Base-by-base conservation (phyloP, 2,888 invertebrate genomes). In the Drosophila incognita region DNA sequence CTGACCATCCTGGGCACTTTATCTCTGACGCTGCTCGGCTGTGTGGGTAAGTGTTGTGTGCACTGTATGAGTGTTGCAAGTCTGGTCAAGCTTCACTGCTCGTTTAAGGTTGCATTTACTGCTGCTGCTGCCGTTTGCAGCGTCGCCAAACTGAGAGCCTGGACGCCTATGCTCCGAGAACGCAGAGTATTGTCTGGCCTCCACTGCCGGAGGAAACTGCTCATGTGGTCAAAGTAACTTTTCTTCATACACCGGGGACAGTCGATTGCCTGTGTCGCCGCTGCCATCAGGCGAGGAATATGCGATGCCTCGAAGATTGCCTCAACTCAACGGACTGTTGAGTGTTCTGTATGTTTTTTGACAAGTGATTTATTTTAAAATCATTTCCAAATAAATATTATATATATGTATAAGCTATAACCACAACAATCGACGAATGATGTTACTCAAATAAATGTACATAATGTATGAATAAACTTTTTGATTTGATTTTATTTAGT, bases 141-240 rank as follows among this genome's bases (percentile, higher is more conserved):
- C 35, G 40, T 24, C 56, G 46, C 2, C 57, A 40, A 7, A 38
- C 48, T n/a, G 66, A 69, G 5, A 69, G 54, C 33, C 61, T 88
- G 53, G 84, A 84, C 57, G 67, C 68, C 11, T 84, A 84, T 59
- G 83, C 89, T 60, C 83, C 83, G 35, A 86, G 89, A 21, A 66
- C 84, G 46, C 84, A 82, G 64, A 89, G 84, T 58, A 84, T 84
- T 69, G 82, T 87, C 46, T 88, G 89, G 87, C 84, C 84, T 7
- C n/a, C 65, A 2, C 7, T 88, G 54, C 81, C 83, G 8, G 54
- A 68, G 24, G 75, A 75, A 27, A 70, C 86, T 2, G 70, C 77
- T n/a, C 64, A 29, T 35, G 83, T 85, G n/a, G 42, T 77, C 33
- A 77, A 87, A 53, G 7, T 83, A 38, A 88, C 75, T 54, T 87